Evolutionary conservation across 1,140 invertebrate genomes (phyloP).

Genomic region (Globodera rostochiensis): DNA sequence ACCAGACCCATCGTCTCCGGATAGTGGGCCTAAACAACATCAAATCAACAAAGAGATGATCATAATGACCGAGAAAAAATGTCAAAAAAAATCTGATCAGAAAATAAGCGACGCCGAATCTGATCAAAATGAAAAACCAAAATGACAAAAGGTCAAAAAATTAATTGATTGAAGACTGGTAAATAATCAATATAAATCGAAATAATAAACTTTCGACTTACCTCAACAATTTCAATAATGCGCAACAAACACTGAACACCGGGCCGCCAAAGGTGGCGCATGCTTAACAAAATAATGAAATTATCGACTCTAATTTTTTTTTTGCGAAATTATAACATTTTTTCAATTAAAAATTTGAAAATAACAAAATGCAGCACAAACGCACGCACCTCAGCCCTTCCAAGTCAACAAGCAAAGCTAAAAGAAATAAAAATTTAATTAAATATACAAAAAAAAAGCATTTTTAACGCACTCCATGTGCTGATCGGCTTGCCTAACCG

Average conservation of each 20-base stretch:
- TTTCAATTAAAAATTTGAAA: not conserved
- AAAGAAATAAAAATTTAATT: conserved; percentile 16
- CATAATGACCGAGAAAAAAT: too few species aligned
- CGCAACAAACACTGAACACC: conserved; percentile 84
- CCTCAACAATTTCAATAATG: conserved; percentile 89
- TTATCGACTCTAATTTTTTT: too few species aligned
- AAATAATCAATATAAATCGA: not conserved
- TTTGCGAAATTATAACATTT: too few species aligned
- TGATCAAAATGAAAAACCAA: too few species aligned
- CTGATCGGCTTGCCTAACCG: conserved; percentile 74
- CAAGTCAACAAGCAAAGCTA: conserved; percentile 79
- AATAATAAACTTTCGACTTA: conserved; percentile 30
- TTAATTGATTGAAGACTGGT: not conserved
- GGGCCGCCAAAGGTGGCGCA: conserved; percentile 91
- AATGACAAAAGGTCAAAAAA: too few species aligned
- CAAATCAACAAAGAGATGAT: not conserved
- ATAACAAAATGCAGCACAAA: conserved; percentile 74
- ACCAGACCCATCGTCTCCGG: conserved; percentile 89
- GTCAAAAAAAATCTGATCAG: too few species aligned
- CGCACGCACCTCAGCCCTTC: conserved; percentile 93
- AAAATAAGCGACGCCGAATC: too few species aligned
- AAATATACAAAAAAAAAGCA: not conserved
- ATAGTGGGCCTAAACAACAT: conserved; percentile 76
- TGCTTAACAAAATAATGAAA: conserved; percentile 70
- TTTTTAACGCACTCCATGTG: conserved; percentile 34